Percentiles rank a stretch among this genome's conserved stretches.
These are phyloP conservation scores for Aphis craccivora DNA, from an alignment of 1,140 invertebrate genomes.

Conservation along the genomic window DNA sequence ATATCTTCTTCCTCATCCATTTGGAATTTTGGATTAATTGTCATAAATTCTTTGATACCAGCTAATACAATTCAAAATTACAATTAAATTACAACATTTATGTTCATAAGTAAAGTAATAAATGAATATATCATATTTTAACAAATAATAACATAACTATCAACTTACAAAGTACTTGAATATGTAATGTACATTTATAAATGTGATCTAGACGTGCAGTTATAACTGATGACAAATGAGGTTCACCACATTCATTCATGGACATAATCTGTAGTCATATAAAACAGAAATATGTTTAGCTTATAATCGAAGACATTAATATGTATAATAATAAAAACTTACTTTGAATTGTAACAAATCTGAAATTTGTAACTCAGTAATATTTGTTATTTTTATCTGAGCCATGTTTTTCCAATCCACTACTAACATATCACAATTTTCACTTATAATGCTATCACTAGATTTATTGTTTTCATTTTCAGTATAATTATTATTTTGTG, in stretches of 20 bases:
- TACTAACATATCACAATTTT: slow-evolving; percentile 43
- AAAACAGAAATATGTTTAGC: not conserved
- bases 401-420: slow-evolving; percentile 52
- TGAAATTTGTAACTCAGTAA: slow-evolving; percentile 29
- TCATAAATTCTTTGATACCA: slow-evolving; percentile 36
- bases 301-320: not conserved
- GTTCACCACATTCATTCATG: slow-evolving; percentile 41
- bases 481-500: not conserved
- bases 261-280: slow-evolving; percentile 5
- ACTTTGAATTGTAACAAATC: slow-evolving; percentile 52
- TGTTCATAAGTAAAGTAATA: not conserved
- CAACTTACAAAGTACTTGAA: slow-evolving; percentile 50
- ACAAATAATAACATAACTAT: not conserved
- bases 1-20: slow-evolving; percentile 23
- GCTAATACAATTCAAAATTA: not conserved
- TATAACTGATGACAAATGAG: slow-evolving; percentile 28
- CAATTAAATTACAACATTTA: not conserved
- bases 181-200: not conserved
- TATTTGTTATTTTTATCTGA: slow-evolving; percentile 7
- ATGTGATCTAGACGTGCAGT: slow-evolving; percentile 35
- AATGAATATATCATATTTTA: not conserved
- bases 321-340: not conserved
- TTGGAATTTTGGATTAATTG: not conserved
- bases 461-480: not conserved
- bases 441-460: not conserved